Percentiles rank a stretch among this genome's conserved stretches.
Evolutionary conservation across 1,140 invertebrate species (phyloP).

Genomic region (Drosophila aff.): DNA sequence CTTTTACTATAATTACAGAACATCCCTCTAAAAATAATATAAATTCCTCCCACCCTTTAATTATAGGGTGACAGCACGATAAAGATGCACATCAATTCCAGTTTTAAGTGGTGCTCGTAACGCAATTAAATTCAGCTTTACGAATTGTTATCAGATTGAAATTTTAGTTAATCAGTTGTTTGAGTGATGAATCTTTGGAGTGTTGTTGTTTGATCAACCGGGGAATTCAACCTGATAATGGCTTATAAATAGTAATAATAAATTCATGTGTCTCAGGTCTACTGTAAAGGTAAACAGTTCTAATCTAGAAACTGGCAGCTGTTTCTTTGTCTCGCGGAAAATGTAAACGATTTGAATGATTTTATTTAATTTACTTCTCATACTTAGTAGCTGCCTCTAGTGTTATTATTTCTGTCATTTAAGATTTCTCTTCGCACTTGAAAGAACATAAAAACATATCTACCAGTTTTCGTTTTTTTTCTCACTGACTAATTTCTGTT

Average conservation of each 20-base stretch:
- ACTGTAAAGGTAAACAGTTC: constrained; percentile 2
- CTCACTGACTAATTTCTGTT: constrained; percentile 10
- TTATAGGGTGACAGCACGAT: constrained; percentile 21
- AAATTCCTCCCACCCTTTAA: not conserved
- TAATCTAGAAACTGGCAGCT: constrained; percentile 28
- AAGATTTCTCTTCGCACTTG: not conserved
- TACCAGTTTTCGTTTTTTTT: not conserved
- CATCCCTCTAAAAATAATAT: not conserved
- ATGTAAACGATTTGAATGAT: constrained; percentile 11
- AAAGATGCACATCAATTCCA: constrained; percentile 26
- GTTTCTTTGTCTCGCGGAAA: constrained; percentile 12
- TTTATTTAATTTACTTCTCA: not conserved
- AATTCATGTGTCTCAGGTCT: not conserved
- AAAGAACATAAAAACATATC: not conserved
- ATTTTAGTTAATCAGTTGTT: constrained; percentile 27
- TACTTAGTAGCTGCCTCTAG: not conserved
- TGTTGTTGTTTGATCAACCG: not conserved
- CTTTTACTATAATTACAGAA: not conserved
- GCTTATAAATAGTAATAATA: constrained; percentile 8
- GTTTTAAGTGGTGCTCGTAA: constrained; percentile 36
- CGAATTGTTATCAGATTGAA: constrained; percentile 32
- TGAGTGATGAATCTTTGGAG: constrained; percentile 11
- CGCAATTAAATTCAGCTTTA: constrained; percentile 40
- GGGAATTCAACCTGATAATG: constrained; percentile 16
- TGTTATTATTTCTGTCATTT: constrained; percentile 11